A percentile compares a stretch with the other conserved stretches of the same genome.
These are phyloP conservation scores for Synergus umbraculus DNA, from an alignment of 2,888 invertebrate species.

Conservation along the genomic window DNA sequence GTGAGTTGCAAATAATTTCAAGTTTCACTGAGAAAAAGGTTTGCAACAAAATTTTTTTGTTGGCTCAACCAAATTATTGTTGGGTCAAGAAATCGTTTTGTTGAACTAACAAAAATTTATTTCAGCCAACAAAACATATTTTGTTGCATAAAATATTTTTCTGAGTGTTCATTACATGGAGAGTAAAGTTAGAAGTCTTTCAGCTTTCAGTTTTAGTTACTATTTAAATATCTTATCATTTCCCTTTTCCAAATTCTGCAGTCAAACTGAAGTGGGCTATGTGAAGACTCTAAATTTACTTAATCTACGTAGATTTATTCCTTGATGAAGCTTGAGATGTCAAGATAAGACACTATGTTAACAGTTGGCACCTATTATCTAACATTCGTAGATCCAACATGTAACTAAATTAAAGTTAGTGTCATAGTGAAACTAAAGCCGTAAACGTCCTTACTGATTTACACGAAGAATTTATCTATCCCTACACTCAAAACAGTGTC, in stretches of 20 bases:
- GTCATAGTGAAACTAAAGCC: background rate
- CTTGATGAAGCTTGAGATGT: background rate
- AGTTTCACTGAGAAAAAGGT: background rate
- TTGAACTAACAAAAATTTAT: too few relatives aligned
- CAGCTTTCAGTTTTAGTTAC: background rate
- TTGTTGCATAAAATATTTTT: too few relatives aligned
- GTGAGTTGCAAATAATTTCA: background rate
- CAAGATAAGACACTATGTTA: conserved; percentile 29
- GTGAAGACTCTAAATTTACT: conserved; percentile 26
- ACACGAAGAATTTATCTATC: too few relatives aligned
- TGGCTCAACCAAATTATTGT: too few relatives aligned
- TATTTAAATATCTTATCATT: conserved; percentile 38
- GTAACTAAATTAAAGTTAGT: background rate
- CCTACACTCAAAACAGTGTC: too few relatives aligned
- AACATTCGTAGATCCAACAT: background rate
- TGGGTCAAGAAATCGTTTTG: too few relatives aligned
- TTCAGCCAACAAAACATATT: too few relatives aligned
- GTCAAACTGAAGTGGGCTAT: background rate
- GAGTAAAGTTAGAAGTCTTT: background rate
- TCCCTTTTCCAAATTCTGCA: conserved; percentile 32
- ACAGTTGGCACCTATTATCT: conserved; percentile 35
- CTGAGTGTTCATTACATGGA: background rate
- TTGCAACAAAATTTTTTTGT: too few relatives aligned
- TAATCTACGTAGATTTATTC: conserved; percentile 35
- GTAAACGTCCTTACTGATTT: background rate